Conservation (phyloP, 2,113 vertebrate species). For the Xerus inauris region DNA sequence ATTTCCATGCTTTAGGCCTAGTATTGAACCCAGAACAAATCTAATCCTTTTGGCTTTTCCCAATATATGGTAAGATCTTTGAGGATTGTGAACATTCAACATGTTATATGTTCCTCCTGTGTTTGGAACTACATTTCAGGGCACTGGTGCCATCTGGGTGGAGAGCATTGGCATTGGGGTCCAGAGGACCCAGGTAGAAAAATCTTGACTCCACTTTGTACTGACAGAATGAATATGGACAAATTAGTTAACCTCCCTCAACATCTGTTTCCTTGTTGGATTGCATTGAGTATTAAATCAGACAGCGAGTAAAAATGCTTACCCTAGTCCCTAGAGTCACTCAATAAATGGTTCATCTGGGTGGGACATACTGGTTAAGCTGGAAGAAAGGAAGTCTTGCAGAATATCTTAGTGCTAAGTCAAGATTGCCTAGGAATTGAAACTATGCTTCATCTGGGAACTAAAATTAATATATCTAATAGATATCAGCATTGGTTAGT, state of each 20-base stretch:
- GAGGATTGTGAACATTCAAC: background rate
- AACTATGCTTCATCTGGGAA: background rate
- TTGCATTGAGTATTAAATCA: background rate
- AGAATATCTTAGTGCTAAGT: background rate
- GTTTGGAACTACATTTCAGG: background rate
- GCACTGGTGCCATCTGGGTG: background rate
- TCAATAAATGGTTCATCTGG: background rate
- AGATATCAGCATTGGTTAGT: background rate
- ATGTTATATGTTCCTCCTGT: background rate
- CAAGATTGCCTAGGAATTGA: background rate
- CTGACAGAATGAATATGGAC: background rate
- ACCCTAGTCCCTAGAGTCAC: background rate
- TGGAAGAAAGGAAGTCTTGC: slow-evolving; percentile 29
- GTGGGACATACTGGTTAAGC: background rate
- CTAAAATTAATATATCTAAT: background rate
- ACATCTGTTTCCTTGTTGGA: background rate
- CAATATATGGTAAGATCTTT: background rate
- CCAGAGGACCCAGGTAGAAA: background rate
- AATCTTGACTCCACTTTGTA: background rate
- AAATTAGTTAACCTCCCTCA: background rate
- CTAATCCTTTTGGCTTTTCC: background rate
- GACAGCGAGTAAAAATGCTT: slow-evolving; percentile 9
- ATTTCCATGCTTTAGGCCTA: background rate
- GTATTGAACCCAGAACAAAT: background rate
- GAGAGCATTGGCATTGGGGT: background rate